Conservation (phyloP, 2,797 vertebrate genomes). For the Neosilurus mollespiculum region DNA sequence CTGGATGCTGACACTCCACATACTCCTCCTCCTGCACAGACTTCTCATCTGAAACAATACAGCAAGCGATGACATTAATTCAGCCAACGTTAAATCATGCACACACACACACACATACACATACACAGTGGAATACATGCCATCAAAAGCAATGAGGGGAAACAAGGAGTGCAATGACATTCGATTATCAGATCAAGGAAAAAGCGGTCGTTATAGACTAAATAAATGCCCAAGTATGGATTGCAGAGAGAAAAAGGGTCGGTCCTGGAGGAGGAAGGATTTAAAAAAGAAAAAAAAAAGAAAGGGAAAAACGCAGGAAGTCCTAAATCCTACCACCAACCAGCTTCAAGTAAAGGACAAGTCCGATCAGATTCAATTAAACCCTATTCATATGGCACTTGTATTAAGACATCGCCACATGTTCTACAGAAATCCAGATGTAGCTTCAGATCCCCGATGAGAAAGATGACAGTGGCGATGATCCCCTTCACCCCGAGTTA, state of each 20-base stretch:
- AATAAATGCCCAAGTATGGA: slow-evolving; percentile 8
- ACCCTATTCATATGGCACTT: no score
- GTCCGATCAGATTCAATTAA: background rate
- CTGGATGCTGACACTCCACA: slow-evolving; percentile 82
- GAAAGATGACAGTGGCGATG: background rate
- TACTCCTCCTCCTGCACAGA: slow-evolving; percentile 77
- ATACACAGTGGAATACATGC: background rate
- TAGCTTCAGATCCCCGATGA: background rate
- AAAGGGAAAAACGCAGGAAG: background rate
- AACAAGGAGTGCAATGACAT: background rate
- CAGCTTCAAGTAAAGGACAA: background rate
- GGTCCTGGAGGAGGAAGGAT: background rate
- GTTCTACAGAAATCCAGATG: no score
- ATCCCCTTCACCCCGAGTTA: no score
- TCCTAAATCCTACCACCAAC: background rate
- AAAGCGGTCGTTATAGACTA: background rate
- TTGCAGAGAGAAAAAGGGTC: background rate
- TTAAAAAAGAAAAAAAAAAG: background rate
- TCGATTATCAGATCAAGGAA: slow-evolving; percentile 27
- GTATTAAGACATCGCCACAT: no score
- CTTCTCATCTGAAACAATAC: slow-evolving; percentile 78
- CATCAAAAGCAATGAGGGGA: background rate
- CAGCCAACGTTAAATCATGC: slow-evolving; percentile 19
- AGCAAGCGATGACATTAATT: slow-evolving; percentile 40
- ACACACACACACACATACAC: slow-evolving; percentile 32